Conservation (phyloP, 1,140 invertebrate genomes). For the Lasaia peninsularis region DNA sequence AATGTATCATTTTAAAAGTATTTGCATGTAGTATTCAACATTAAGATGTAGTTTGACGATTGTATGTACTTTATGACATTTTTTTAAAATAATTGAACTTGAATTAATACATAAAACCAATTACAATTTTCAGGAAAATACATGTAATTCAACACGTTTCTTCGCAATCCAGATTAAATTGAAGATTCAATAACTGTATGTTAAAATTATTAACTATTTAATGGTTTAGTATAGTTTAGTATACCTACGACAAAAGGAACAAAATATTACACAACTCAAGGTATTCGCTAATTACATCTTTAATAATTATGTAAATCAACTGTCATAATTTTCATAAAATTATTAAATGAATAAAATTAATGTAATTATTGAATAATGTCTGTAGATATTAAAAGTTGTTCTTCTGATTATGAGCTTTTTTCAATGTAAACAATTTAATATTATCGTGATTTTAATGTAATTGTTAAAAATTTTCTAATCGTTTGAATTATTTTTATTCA, state of each 20-base stretch:
- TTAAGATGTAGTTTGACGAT: background rate
- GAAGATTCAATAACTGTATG: constrained; percentile 17
- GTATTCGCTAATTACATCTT: background rate
- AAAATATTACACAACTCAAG: constrained; percentile 2
- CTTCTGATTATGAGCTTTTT: background rate
- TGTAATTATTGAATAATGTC: constrained; percentile 1
- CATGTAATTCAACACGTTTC: constrained; percentile 41
- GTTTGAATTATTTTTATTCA: background rate
- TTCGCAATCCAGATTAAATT: constrained; percentile 35
- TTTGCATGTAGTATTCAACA: too few species aligned
- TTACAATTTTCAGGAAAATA: constrained; percentile 54
- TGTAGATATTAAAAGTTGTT: constrained; percentile 8
- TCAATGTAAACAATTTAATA: background rate
- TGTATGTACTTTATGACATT: constrained; percentile 1
- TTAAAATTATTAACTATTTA: constrained; percentile 8
- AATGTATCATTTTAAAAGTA: too few species aligned
- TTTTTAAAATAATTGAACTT: background rate
- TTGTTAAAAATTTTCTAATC: background rate
- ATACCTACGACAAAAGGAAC: background rate
- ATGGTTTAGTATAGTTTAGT: constrained; percentile 4
- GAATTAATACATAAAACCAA: too few species aligned
- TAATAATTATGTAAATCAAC: background rate
- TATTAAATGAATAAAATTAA: background rate
- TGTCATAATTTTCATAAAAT: background rate
- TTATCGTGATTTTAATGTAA: background rate